These are phyloP conservation scores for Sesia bembeciformis DNA, from an alignment of 2,888 invertebrate species.

Conservation along the genomic window DNA sequence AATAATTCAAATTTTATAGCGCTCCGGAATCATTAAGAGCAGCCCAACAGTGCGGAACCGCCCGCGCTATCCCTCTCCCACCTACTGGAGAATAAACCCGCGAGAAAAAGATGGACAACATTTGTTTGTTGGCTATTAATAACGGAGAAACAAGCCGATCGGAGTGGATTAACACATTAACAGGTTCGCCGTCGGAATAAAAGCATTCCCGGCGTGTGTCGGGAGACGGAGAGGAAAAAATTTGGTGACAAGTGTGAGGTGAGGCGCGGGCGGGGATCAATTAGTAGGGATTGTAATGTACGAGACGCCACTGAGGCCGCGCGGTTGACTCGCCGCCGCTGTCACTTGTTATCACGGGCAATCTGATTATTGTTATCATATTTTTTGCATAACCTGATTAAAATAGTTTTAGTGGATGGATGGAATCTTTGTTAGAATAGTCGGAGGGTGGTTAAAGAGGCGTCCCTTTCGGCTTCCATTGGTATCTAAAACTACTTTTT, in stretches of 20 bases:
- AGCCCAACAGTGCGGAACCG: conserved; percentile 3
- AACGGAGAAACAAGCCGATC: conserved; percentile 53
- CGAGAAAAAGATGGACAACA: conserved; percentile 20
- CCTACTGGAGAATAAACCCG: conserved; percentile 3
- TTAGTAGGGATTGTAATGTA: conserved; percentile 23
- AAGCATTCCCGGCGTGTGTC: conserved; percentile 59
- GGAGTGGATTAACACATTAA: conserved; percentile 70
- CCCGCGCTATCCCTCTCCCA: conserved; percentile 11
- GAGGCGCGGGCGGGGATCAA: conserved; percentile 18
- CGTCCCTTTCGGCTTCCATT: too few relatives aligned
- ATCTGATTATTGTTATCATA: too few relatives aligned
- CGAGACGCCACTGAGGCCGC: conserved; percentile 11
- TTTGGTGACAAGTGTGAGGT: conserved; percentile 24
- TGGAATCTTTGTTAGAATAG: too few relatives aligned
- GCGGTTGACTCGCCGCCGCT: conserved; percentile 2
- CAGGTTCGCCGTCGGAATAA: conserved; percentile 50
- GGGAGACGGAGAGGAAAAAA: conserved; percentile 25
- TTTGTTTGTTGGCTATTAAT: conserved; percentile 58
- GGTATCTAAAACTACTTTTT: too few relatives aligned
- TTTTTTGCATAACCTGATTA: too few relatives aligned
- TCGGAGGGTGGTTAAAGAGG: too few relatives aligned
- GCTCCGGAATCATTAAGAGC: conserved; percentile 1
- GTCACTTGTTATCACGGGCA: too few relatives aligned
- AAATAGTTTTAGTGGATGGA: too few relatives aligned
- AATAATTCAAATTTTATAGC: conserved; percentile 26